Percentiles rank a stretch among this genome's conserved stretches.
Evolutionary conservation across 2,888 invertebrate genomes (phyloP).

Genomic region (Campoletis raptor): DNA sequence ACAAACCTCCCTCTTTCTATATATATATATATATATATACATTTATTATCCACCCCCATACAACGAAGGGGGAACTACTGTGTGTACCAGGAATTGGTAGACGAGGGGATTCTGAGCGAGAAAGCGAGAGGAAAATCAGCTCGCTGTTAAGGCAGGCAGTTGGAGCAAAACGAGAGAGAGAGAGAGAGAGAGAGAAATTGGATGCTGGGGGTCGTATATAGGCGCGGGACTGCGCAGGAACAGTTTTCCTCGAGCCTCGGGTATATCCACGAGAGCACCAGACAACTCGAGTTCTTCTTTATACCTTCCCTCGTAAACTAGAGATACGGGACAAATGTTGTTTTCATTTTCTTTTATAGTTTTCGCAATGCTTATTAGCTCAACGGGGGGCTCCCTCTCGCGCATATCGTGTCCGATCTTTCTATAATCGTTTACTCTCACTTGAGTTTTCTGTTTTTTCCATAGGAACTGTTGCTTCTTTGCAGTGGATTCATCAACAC

Average conservation of each 20-base stretch:
- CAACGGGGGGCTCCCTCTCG: conserved; percentile 1
- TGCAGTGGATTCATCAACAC: background rate
- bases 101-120: conserved; percentile 71
- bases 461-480: background rate
- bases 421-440: background rate
- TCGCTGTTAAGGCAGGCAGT: conserved; percentile 51
- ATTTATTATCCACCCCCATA: conserved; percentile 9
- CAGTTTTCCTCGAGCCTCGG: conserved; percentile 21
- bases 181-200: conserved; percentile 3
- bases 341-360: conserved; percentile 12
- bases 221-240: conserved; percentile 37
- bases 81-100: conserved; percentile 58
- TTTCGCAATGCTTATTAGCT: conserved; percentile 16
- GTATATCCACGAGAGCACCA: conserved; percentile 14
- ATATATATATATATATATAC: background rate
- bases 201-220: conserved; percentile 6
- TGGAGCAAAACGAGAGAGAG: conserved; percentile 29
- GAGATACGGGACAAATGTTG: conserved; percentile 21
- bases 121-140: conserved; percentile 72
- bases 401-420: background rate
- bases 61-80: conserved; percentile 34
- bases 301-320: conserved; percentile 29
- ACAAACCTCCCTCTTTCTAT: conserved; percentile 22
- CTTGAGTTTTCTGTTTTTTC: background rate
- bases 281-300: conserved; percentile 33